A percentile compares a stretch with the other conserved stretches of the same genome.
These are phyloP conservation scores for Trichechus manatus DNA, from an alignment of 2,113 vertebrate genomes.

Conservation along the genomic window DNA sequence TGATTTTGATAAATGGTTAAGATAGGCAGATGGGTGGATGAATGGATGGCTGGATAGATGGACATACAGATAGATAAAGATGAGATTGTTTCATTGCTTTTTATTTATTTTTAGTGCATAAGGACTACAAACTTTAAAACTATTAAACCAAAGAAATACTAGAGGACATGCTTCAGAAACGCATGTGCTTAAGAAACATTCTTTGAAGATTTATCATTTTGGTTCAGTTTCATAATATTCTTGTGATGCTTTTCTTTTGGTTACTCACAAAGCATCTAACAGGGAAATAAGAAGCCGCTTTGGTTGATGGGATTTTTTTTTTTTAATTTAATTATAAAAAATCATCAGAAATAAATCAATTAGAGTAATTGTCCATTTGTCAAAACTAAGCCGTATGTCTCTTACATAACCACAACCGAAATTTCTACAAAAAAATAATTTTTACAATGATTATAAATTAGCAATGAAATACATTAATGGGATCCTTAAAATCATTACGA, in stretches of 20 bases:
- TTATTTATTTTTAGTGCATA: constrained; percentile 25
- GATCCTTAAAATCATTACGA: constrained; percentile 38
- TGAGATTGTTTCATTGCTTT: not conserved
- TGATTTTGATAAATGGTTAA: not conserved
- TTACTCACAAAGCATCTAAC: not conserved
- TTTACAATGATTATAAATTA: constrained; percentile 35
- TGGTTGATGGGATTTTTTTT: not conserved
- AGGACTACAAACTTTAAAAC: constrained; percentile 61
- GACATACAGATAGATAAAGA: not conserved
- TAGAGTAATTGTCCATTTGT: not conserved
- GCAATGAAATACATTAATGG: not conserved
- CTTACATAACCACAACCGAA: constrained; percentile 35
- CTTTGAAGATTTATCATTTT: constrained; percentile 41
- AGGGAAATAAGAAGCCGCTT: not conserved
- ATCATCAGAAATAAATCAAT: constrained; percentile 1
- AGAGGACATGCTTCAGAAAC: not conserved
- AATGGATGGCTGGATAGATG: not conserved
- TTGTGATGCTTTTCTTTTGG: not conserved
- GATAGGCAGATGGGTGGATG: not conserved
- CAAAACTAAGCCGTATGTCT: not conserved
- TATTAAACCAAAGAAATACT: not conserved
- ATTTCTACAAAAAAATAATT: constrained; percentile 53
- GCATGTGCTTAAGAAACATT: not conserved
- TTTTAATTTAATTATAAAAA: not conserved
- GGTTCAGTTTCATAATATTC: constrained; percentile 49